phyloP scores from a whole-genome alignment of 2,113 vertebrate genomes.

The Trogon surrucura region DNA sequence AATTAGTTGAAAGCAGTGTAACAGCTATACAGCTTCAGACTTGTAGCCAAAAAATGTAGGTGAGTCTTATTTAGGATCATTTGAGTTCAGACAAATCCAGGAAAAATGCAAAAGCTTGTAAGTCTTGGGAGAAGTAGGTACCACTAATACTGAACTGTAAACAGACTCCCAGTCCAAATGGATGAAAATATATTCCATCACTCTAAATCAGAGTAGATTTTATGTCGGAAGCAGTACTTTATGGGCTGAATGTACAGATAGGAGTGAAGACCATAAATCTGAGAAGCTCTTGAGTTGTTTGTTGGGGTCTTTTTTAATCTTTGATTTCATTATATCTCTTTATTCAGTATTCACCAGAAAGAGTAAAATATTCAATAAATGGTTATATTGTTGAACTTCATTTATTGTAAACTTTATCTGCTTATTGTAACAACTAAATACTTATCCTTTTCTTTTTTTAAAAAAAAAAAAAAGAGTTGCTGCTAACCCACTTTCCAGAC shows the following conservation, averaged over 20 bases:
- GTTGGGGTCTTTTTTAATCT: not conserved
- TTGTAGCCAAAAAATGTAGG: not conserved
- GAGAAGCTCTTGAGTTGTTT: not conserved
- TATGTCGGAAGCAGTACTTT: not conserved
- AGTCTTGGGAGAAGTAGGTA: not conserved
- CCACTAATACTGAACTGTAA: conserved; percentile 15
- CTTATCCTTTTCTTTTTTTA: fast-evolving
- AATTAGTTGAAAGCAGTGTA: not conserved
- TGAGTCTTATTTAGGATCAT: not conserved
- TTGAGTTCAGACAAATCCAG: conserved; percentile 31
- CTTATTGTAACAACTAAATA: not conserved
- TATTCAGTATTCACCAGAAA: not conserved
- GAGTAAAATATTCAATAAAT: not conserved
- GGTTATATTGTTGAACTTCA: not conserved
- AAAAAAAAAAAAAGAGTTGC: not conserved
- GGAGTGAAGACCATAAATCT: not conserved
- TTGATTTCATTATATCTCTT: not conserved
- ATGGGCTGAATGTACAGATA: not conserved
- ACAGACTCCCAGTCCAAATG: not conserved
- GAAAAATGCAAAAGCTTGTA: conserved; percentile 6
- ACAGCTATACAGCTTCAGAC: not conserved
- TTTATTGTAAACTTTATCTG: not conserved
- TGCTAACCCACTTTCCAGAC: not conserved
- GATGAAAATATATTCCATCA: not conserved
- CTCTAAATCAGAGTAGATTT: not conserved